Percentiles rank a stretch among this genome's conserved stretches.
These are phyloP conservation scores for Haplochromis vanheusdeni DNA, from an alignment of 2,113 vertebrate genomes.

Conservation along the genomic window DNA sequence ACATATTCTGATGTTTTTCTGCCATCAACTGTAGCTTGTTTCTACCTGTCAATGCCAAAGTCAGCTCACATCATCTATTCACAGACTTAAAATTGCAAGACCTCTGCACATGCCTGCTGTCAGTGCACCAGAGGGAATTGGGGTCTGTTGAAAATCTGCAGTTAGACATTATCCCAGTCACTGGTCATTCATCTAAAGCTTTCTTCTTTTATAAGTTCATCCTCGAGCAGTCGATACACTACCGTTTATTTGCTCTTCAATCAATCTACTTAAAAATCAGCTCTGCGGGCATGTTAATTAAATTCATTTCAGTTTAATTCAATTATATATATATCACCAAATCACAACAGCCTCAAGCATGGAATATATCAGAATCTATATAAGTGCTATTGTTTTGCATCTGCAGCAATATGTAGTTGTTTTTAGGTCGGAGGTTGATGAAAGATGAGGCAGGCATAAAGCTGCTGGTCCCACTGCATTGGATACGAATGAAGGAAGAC, in stretches of 20 bases:
- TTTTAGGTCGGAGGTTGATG: constrained; percentile 52
- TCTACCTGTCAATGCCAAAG: constrained; percentile 13
- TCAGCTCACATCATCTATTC: constrained; percentile 5
- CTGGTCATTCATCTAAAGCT: constrained; percentile 55
- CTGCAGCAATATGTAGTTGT: constrained; percentile 39
- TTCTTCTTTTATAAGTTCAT: constrained; percentile 56
- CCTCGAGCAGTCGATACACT: constrained; percentile 53
- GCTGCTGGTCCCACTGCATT: constrained; percentile 16
- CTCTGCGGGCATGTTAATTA: constrained; percentile 32
- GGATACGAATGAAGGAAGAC: constrained; percentile 15
- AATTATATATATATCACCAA: not conserved
- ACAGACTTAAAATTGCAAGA: constrained; percentile 12
- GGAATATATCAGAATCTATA: constrained; percentile 44
- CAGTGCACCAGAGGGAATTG: constrained; percentile 7
- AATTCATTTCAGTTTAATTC: not conserved
- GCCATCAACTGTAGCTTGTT: constrained; percentile 28
- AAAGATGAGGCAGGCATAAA: constrained; percentile 12
- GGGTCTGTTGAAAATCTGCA: constrained; percentile 36
- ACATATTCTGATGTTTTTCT: constrained; percentile 41
- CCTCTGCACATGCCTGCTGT: not conserved
- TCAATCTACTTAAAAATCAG: constrained; percentile 53
- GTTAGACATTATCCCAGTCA: constrained; percentile 35
- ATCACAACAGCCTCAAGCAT: not conserved
- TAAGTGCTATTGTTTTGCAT: constrained; percentile 40
- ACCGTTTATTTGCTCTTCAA: constrained; percentile 50